phyloP scores from a whole-genome alignment of 2,113 vertebrate species.

The Poeciliopsis prolifica region DNA sequence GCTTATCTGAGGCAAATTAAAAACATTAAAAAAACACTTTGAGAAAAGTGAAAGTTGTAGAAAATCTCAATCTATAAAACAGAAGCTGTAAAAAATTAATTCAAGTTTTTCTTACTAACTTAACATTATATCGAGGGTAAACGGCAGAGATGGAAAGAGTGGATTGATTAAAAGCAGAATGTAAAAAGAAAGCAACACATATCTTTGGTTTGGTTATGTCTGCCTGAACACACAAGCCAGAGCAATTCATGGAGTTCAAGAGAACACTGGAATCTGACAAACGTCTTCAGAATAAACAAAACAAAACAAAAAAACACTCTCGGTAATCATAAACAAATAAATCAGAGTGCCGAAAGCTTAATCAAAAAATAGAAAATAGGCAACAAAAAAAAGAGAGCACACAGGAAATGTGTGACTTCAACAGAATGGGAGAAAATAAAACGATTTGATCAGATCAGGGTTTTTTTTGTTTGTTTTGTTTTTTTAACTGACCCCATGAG shows the following conservation, averaged over 20 bases:
- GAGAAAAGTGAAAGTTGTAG: neutral
- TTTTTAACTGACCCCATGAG: slow-evolving; percentile 10
- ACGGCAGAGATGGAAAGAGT: neutral
- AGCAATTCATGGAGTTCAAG: neutral
- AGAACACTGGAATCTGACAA: slow-evolving; percentile 12
- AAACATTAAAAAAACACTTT: slow-evolving; percentile 3
- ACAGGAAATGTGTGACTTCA: slow-evolving; percentile 60
- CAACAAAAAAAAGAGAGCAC: slow-evolving; percentile 30
- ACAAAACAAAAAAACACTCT: slow-evolving; percentile 11
- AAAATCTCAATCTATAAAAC: neutral
- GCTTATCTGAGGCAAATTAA: slow-evolving; percentile 4
- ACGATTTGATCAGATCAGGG: slow-evolving; percentile 11
- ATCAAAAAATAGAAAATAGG: slow-evolving; percentile 43
- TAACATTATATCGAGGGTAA: neutral
- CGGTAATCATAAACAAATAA: slow-evolving; percentile 65
- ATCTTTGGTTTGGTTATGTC: slow-evolving; percentile 63
- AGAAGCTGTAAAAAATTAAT: neutral
- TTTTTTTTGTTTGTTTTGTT: neutral
- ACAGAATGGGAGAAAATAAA: slow-evolving; percentile 48
- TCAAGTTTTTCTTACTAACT: neutral
- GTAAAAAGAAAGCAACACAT: neutral
- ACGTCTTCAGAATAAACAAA: slow-evolving; percentile 12
- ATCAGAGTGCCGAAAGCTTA: slow-evolving; percentile 20
- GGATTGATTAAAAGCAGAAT: slow-evolving; percentile 34
- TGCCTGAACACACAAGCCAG: slow-evolving; percentile 10